Conservation (phyloP, 2,113 vertebrate genomes). For the Cromileptes altivelis region DNA sequence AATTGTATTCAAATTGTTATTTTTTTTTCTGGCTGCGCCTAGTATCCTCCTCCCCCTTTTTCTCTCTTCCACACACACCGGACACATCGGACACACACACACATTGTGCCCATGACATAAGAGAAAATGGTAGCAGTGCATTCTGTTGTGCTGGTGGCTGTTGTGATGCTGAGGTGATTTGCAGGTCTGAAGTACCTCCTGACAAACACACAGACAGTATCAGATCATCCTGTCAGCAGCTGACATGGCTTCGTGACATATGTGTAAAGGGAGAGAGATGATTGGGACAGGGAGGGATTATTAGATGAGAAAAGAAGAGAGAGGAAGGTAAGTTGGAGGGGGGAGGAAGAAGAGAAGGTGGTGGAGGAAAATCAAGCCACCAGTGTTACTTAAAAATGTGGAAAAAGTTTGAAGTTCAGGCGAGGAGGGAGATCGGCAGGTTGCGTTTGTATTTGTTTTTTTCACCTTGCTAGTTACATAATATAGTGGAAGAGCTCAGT, state of each 20-base stretch:
- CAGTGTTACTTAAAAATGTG: not conserved
- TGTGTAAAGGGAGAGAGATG: not conserved
- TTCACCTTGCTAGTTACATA: not conserved
- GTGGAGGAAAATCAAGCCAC: not conserved
- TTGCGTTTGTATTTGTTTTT: not conserved
- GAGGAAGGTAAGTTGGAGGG: not conserved
- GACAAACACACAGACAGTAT: slow-evolving; percentile 37
- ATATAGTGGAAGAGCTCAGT: not conserved
- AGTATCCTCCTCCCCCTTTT: not conserved
- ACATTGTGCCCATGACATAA: slow-evolving; percentile 25
- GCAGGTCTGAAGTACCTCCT: slow-evolving; percentile 22
- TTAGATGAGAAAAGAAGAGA: not conserved
- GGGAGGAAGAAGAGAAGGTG: not conserved
- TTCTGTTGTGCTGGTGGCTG: slow-evolving; percentile 39
- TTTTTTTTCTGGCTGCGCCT: slow-evolving; percentile 12
- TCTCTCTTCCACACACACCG: not conserved
- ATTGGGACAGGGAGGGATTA: not conserved
- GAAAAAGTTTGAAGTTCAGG: not conserved
- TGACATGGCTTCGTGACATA: slow-evolving; percentile 25
- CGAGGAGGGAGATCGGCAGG: not conserved
- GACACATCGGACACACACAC: slow-evolving; percentile 24
- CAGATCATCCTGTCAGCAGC: slow-evolving; percentile 43
- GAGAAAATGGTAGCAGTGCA: slow-evolving; percentile 31
- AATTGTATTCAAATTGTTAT: slow-evolving; percentile 38
- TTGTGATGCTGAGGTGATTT: slow-evolving; percentile 33